Conservation (phyloP, 2,888 invertebrate species). For the Protodeltote pygarga region DNA sequence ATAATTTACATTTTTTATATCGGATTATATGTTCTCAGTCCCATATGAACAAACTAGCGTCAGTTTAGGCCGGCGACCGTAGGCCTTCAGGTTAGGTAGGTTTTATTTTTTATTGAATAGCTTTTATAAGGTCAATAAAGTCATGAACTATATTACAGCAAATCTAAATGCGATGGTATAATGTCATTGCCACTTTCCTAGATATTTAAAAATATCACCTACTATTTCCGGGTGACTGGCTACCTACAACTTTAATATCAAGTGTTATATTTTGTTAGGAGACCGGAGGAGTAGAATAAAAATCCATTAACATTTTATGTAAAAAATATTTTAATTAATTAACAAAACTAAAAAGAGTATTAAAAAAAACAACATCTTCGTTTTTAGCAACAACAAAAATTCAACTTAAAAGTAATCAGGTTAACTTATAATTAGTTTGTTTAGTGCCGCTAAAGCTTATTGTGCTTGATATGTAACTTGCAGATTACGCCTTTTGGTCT, state of each 20-base stretch:
- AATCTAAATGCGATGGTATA: constrained; percentile 54
- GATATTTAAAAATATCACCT: background rate
- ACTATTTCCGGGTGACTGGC: constrained; percentile 7
- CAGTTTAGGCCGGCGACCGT: too few relatives aligned
- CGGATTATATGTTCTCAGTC: too few relatives aligned
- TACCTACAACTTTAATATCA: too few relatives aligned
- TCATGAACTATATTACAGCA: constrained; percentile 58
- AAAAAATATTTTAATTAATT: constrained; percentile 34
- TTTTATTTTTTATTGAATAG: too few relatives aligned
- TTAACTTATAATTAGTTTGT: constrained; percentile 47
- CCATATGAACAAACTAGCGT: too few relatives aligned
- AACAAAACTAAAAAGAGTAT: constrained; percentile 32
- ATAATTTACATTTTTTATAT: too few relatives aligned
- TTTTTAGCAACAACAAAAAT: constrained; percentile 32
- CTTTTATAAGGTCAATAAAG: constrained; percentile 52
- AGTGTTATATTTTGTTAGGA: too few relatives aligned
- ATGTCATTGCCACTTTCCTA: constrained; percentile 68
- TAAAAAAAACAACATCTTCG: constrained; percentile 42
- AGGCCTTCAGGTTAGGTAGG: too few relatives aligned
- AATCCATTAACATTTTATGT: background rate
- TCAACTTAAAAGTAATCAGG: constrained; percentile 51
- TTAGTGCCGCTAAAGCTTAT: constrained; percentile 22
- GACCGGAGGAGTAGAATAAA: background rate
- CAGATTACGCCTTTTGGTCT: constrained; percentile 18
- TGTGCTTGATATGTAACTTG: constrained; percentile 18